phyloP scores from a whole-genome alignment of 1,140 invertebrate species.

The Phortica variegata region DNA sequence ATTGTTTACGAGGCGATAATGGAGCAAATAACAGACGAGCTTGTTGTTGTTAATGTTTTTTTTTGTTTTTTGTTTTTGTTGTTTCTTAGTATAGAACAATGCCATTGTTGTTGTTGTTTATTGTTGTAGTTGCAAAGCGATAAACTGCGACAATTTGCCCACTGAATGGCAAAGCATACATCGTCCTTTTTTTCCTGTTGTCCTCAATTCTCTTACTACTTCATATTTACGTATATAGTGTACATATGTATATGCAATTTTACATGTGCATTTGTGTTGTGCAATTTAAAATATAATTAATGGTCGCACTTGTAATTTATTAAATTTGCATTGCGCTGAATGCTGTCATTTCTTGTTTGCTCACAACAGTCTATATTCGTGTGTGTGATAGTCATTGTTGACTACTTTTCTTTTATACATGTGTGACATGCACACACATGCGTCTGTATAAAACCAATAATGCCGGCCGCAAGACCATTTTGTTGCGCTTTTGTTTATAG shows the following conservation, averaged over 20 bases:
- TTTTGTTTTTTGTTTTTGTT: constrained; percentile 20
- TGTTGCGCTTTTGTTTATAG: constrained; percentile 40
- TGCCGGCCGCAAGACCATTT: constrained; percentile 44
- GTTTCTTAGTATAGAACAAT: too few species aligned
- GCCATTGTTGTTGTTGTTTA: constrained; percentile 17
- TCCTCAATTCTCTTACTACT: background rate
- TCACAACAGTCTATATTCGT: background rate
- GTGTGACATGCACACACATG: background rate
- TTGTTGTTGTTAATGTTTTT: background rate
- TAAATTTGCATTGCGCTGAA: constrained; percentile 38
- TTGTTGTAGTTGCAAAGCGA: constrained; percentile 24
- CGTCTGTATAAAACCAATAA: constrained; percentile 36
- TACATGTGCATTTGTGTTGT: constrained; percentile 31
- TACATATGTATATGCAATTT: constrained; percentile 1
- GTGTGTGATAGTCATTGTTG: constrained; percentile 23
- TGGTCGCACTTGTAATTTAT: constrained; percentile 50
- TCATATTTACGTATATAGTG: background rate
- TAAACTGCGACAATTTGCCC: constrained; percentile 53
- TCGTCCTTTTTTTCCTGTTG: constrained; percentile 24
- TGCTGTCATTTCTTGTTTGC: constrained; percentile 32
- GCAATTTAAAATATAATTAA: constrained; percentile 56
- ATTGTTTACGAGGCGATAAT: constrained; percentile 41
- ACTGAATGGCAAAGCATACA: constrained; percentile 35
- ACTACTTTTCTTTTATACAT: constrained; percentile 34
- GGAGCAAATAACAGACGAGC: constrained; percentile 7